Evolutionary conservation across 2,888 invertebrate species (phyloP).

Genomic region (Nycteola revayana): DNA sequence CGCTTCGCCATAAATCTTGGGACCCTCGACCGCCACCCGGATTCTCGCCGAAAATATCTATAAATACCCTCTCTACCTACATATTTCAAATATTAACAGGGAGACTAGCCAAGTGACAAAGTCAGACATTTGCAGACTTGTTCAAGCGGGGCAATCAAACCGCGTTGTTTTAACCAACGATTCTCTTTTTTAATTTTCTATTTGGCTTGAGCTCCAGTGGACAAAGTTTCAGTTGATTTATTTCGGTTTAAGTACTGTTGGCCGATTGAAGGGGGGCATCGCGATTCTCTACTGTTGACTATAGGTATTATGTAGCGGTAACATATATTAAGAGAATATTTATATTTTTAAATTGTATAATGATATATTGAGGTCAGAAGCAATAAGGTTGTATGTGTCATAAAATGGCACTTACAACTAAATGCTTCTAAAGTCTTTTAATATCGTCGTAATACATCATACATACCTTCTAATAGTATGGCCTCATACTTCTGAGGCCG

Average conservation of each 20-base stretch:
- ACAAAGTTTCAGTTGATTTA: constrained; percentile 9
- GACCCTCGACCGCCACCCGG: constrained; percentile 80
- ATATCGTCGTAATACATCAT: too few species aligned
- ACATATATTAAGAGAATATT: too few species aligned
- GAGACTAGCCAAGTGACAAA: constrained; percentile 53
- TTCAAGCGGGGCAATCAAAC: constrained; percentile 23
- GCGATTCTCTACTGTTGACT: too few species aligned
- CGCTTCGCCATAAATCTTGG: constrained; percentile 79
- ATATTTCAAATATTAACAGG: constrained; percentile 79
- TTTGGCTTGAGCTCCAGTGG: constrained; percentile 2
- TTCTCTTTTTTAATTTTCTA: constrained; percentile 1
- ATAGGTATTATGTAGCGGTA: too few species aligned
- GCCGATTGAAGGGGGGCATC: constrained; percentile 12
- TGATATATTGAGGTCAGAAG: too few species aligned
- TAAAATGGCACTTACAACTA: too few species aligned
- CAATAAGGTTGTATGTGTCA: too few species aligned
- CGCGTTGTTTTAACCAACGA: constrained; percentile 8
- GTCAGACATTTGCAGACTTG: constrained; percentile 41
- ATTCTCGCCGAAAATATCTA: constrained; percentile 79
- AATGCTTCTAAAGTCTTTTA: too few species aligned
- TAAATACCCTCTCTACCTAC: constrained; percentile 75
- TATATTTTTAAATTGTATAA: too few species aligned
- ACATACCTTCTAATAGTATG: too few species aligned
- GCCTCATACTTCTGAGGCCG: too few species aligned
- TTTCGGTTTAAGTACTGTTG: constrained; percentile 21